A percentile compares a stretch with the other conserved stretches of the same genome.
phyloP scores from a whole-genome alignment of 2,797 vertebrate species.

The Morelia viridis region DNA sequence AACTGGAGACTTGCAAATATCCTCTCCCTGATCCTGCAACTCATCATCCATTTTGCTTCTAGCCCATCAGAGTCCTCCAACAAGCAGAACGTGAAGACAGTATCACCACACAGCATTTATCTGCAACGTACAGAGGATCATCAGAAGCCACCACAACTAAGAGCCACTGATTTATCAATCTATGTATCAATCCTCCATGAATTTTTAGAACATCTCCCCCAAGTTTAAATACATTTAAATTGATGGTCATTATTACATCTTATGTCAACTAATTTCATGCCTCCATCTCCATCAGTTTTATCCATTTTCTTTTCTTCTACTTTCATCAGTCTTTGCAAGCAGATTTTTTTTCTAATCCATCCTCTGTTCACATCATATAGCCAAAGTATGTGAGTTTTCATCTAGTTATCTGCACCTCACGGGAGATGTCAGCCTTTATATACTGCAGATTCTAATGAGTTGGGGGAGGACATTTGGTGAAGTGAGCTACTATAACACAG shows the following conservation, averaged over 20 bases:
- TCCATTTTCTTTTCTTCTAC: neutral
- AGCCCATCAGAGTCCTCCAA: neutral
- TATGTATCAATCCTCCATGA: neutral
- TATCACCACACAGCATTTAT: neutral
- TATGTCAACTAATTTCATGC: neutral
- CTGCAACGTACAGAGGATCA: neutral
- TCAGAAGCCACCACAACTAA: neutral
- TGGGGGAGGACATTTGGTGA: neutral
- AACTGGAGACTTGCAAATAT: neutral
- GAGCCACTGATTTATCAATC: neutral
- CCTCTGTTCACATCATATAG: neutral
- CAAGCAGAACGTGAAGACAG: neutral
- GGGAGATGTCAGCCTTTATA: neutral
- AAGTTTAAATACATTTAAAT: neutral
- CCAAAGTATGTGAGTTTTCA: neutral
- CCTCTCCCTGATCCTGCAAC: neutral
- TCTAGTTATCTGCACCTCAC: neutral
- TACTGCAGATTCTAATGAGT: neutral
- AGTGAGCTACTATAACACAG: neutral
- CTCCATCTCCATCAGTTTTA: neutral
- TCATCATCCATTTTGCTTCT: neutral
- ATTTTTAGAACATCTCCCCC: neutral
- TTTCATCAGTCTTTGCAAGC: neutral
- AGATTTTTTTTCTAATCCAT: neutral
- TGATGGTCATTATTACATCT: neutral